Percentiles rank a stretch among this genome's conserved stretches.
These are phyloP conservation scores for Watsonalla cultraria DNA, from an alignment of 2,888 invertebrate genomes.

Conservation along the genomic window DNA sequence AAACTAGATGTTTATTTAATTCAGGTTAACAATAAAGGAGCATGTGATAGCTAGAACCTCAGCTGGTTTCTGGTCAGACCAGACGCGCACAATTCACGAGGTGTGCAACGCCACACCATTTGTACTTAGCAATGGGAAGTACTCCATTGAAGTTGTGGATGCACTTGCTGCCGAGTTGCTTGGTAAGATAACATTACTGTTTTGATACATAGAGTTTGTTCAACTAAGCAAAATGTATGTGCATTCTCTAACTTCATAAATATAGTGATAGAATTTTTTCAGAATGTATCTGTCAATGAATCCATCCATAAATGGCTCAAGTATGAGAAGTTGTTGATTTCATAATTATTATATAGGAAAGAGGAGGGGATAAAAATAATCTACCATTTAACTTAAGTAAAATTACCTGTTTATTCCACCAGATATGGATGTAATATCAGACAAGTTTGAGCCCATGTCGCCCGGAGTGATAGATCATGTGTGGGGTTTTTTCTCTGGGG, in stretches of 20 bases:
- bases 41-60: constrained; percentile 90
- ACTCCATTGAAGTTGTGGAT: constrained; percentile 86
- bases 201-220: background rate
- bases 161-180: constrained; percentile 85
- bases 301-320: no score
- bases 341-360: no score
- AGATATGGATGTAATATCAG: constrained; percentile 90
- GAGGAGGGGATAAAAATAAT: no score
- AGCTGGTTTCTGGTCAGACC: constrained; percentile 93
- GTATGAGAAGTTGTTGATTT: no score
- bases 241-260: background rate
- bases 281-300: no score
- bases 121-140: constrained; percentile 80
- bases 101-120: constrained; percentile 90
- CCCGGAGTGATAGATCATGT: constrained; percentile 88
- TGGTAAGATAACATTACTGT: constrained; percentile 47
- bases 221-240: background rate
- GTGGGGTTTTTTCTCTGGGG: constrained; percentile 91
- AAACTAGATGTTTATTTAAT: no score
- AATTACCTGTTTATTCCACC: background rate
- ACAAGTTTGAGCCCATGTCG: constrained; percentile 88
- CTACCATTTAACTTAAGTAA: no score
- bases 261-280: no score
- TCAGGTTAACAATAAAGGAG: constrained; percentile 85
- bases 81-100: constrained; percentile 87